Base-by-base conservation (phyloP, 2,888 invertebrate genomes). In the Cyrtodaria siliqua region DNA sequence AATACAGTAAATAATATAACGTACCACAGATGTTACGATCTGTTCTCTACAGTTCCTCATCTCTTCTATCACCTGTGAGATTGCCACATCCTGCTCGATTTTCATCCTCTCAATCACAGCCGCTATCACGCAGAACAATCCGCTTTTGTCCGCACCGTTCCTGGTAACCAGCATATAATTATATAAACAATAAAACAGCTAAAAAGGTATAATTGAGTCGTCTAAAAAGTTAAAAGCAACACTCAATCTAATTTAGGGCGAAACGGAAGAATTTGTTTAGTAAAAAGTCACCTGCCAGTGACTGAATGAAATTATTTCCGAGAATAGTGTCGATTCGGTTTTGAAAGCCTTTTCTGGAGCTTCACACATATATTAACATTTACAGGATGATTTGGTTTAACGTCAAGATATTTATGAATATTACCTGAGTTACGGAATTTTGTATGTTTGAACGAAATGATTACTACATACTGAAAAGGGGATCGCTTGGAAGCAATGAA, bases 21-120 rank as follows among this genome's bases (percentile, higher is more conserved):
- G 59, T 73, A 83, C 83, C 42, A 57, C 27, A 33, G 69, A 66
- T 20, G 69, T 55, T 27, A 84, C 74, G 12, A 82, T 77, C 55
- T 79, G 72, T n/a, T 78, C 80, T 55, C 84, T 63, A 16, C 69
- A 66, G 26, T 67, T 80, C 52, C 84, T 78, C 74, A 82, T 75
- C 49, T 79, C 80, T 59, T 80, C 78, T n/a, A 84, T 79, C 12
- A 79, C 74, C 20, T 82, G 84, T 1, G 80, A 62, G 12, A 84
- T 82, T 12, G 74, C 79, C 6, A 84, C 82, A 63, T 82, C 80
- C 59, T 82, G 84, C 55, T 84, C 84, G 26, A 80, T 71, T 57
- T 72, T 76, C 27, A 84, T 49, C 16, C 84, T 57, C 38, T 84
- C 84, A 33, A 84, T 55, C 0, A 79, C 76, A 9, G 79, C 79